A percentile compares a stretch with the other conserved stretches of the same genome.
Conservation (phyloP, 2,888 invertebrate species). For the Achlya flavicornis region DNA sequence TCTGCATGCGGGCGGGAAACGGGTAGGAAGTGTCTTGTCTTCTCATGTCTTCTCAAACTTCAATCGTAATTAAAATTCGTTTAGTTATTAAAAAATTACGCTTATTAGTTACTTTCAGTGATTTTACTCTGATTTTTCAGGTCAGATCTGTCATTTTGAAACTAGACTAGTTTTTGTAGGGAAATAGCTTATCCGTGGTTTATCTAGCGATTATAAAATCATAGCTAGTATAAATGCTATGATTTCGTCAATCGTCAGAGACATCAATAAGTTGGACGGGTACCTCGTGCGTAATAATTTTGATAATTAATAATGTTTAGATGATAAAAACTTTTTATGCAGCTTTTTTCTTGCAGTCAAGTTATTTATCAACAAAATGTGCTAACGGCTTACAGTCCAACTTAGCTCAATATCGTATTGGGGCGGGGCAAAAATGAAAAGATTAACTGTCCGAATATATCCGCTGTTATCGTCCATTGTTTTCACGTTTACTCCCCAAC, state of each 20-base stretch:
- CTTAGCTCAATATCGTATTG: constrained; percentile 1
- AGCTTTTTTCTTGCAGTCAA: too few species aligned
- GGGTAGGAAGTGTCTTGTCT: neutral
- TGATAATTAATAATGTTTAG: too few species aligned
- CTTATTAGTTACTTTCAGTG: neutral
- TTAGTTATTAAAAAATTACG: neutral
- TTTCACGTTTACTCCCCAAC: constrained; percentile 33
- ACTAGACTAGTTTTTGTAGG: too few species aligned
- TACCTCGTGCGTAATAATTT: too few species aligned
- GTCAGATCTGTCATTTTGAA: too few species aligned
- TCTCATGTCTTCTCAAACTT: neutral
- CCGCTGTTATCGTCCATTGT: constrained; percentile 38
- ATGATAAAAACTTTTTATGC: too few species aligned
- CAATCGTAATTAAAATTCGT: neutral
- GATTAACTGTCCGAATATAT: constrained; percentile 35
- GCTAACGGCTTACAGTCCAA: neutral
- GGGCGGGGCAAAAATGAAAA: constrained; percentile 23
- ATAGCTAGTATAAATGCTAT: too few species aligned
- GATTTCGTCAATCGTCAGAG: too few species aligned
- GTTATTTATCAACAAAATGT: neutral
- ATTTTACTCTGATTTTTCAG: too few species aligned
- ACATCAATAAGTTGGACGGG: too few species aligned
- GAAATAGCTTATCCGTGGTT: too few species aligned
- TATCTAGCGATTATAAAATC: too few species aligned
- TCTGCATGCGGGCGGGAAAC: constrained; percentile 22